phyloP scores from a whole-genome alignment of 2,113 vertebrate species.

The Psettodes erumei region DNA sequence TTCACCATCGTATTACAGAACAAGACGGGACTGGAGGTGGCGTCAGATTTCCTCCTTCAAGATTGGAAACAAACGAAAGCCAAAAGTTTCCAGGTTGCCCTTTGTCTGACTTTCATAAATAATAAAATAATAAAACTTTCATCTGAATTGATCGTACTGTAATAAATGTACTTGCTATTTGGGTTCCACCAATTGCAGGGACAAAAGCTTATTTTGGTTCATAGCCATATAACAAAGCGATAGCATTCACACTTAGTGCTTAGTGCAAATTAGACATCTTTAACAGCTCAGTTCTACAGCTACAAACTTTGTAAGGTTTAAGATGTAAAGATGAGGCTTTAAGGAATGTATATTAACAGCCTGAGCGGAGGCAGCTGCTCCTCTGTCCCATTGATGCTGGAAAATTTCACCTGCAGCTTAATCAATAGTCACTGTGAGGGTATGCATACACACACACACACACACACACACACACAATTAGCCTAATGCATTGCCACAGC shows the following conservation, averaged over 20 bases:
- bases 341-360: neutral
- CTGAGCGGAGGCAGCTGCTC: neutral
- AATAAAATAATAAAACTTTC: conserved; percentile 24
- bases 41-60: conserved; percentile 14
- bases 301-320: too few species aligned
- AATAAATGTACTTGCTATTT: too few species aligned
- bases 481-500: conserved; percentile 35
- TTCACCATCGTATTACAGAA: neutral
- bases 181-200: too few species aligned
- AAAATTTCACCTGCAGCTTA: neutral
- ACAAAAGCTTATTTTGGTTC: too few species aligned
- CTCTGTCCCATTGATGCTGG: neutral
- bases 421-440: conserved; percentile 25
- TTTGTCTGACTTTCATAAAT: conserved; percentile 28
- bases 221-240: too few species aligned
- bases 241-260: too few species aligned
- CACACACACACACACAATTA: conserved; percentile 19
- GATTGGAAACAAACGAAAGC: conserved; percentile 31
- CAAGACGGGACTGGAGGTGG: conserved; percentile 6
- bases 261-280: too few species aligned
- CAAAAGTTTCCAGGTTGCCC: conserved; percentile 45
- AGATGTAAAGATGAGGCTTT: too few species aligned
- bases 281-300: too few species aligned
- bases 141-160: too few species aligned
- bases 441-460: conserved; percentile 6